Base-by-base conservation (phyloP, 2,888 invertebrate genomes). In the Celastrina argiolus region DNA sequence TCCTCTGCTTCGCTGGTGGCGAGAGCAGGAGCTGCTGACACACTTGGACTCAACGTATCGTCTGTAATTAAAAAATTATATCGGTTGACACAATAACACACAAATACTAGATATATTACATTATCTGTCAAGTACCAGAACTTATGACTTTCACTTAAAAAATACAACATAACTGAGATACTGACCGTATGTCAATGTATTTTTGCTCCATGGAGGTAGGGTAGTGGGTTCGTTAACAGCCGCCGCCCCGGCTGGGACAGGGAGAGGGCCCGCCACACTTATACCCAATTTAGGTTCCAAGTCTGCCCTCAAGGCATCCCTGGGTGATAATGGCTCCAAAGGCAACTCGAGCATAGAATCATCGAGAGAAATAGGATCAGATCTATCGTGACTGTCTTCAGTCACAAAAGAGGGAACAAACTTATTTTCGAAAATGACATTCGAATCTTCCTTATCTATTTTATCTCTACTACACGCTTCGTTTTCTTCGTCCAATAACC, bases 1-100 rank as follows among this genome's bases (percentile, higher is more conserved):
- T 89, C 87, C 56, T 91, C 90, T 0, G 88, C 90, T 68, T 90
- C 90, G 34, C 72, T 75, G 6, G 79, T 80, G 1, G 76, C 81
- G 0, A 84, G 82, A 5, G 81, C 81, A 0, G 84, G 82, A 6
- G 81, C 75, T 7, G 78, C 31, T 10, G 79, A 69, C 6, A 68
- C 64, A 45, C 70, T 71, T 0, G 71, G n/a, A 41, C 26, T 36
- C 39, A 39, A 18, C 22, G 61, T 18, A 59, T 36, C 36, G 12
- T 39, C 61, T 61, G 18, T 5, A 51, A 51, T 51, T 12, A 12
- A 22, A 22, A 45, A 8, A 45, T 2, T 10, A 45, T 31, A 31
- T 31, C 7, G 31, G 31, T 31, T 36, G 12, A 36, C 36, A 36
- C 36, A 10, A 12, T 31, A 7, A 31, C 31, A 31, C 0, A 31